Percentiles rank a stretch among this genome's conserved stretches.
These are phyloP conservation scores for Hippocampus barbouri DNA, from an alignment of 2,113 vertebrate genomes.

Conservation along the genomic window DNA sequence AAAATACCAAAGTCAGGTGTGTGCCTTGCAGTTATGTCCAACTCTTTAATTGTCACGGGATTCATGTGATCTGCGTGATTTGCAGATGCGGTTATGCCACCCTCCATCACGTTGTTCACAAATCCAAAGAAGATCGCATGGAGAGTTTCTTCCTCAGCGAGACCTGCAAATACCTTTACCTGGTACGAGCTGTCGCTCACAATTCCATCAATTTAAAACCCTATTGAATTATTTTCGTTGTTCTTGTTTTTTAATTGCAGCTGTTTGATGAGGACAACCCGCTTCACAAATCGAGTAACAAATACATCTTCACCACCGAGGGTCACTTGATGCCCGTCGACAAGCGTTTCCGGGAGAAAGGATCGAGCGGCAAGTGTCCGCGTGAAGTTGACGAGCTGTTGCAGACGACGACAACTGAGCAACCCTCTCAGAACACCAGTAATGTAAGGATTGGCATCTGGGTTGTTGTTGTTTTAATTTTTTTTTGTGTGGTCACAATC, in stretches of 20 bases:
- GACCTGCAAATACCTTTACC: slow-evolving; percentile 95
- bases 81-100: slow-evolving; percentile 95
- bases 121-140: slow-evolving; percentile 98
- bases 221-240: not conserved
- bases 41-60: not conserved
- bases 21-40: not conserved
- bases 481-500: not conserved
- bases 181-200: slow-evolving; percentile 70
- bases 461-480: not conserved
- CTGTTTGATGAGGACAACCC: slow-evolving; percentile 97
- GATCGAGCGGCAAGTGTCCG: slow-evolving; percentile 80
- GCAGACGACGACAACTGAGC: slow-evolving; percentile 41
- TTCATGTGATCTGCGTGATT: slow-evolving; percentile 17
- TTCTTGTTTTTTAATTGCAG: slow-evolving; percentile 53
- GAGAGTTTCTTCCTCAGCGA: slow-evolving; percentile 99
- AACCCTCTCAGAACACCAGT: slow-evolving; percentile 77
- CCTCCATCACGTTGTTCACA: slow-evolving; percentile 93
- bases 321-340: slow-evolving; percentile 93
- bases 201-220: not conserved
- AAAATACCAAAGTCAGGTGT: slow-evolving; percentile 94
- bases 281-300: slow-evolving; percentile 86
- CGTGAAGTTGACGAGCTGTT: slow-evolving; percentile 50
- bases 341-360: slow-evolving; percentile 80
- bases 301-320: slow-evolving; percentile 96
- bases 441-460: slow-evolving; percentile 75